Percentiles rank a stretch among this genome's conserved stretches.
Conservation (phyloP, 2,113 vertebrate genomes). For the Mastomys coucha region DNA sequence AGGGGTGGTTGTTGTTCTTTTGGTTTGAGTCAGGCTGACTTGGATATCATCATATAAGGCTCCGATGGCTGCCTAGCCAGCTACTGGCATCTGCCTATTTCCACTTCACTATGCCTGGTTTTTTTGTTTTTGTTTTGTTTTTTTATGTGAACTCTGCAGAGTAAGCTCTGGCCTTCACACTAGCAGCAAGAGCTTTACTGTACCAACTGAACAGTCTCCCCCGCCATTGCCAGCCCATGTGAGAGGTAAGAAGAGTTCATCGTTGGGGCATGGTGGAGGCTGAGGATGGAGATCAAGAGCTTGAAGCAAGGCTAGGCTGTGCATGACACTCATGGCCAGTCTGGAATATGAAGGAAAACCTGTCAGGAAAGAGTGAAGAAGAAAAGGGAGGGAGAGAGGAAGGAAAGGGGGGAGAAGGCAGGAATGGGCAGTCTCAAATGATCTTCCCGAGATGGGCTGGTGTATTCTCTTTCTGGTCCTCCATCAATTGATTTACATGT, state of each 20-base stretch:
- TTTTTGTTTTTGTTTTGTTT: neutral
- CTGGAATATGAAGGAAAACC: neutral
- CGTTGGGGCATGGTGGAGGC: neutral
- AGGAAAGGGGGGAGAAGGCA: neutral
- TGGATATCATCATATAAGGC: neutral
- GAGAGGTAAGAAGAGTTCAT: neutral
- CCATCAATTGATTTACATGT: neutral
- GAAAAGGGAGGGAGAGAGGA: neutral
- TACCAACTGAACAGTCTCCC: neutral
- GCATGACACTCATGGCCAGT: too few relatives aligned
- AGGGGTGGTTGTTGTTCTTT: neutral
- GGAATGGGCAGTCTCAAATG: neutral
- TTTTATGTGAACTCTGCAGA: neutral
- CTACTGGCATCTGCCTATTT: neutral
- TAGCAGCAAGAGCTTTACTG: neutral
- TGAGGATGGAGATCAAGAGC: neutral
- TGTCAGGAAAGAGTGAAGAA: neutral
- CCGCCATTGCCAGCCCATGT: neutral
- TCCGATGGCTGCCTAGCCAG: neutral
- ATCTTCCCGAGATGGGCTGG: neutral
- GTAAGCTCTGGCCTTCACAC: neutral
- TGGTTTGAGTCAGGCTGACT: neutral
- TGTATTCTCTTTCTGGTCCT: neutral
- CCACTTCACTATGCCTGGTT: neutral
- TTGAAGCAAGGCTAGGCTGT: neutral